phyloP scores from a whole-genome alignment of 2,888 invertebrate genomes.

The Trypoxylon attenuatum region DNA sequence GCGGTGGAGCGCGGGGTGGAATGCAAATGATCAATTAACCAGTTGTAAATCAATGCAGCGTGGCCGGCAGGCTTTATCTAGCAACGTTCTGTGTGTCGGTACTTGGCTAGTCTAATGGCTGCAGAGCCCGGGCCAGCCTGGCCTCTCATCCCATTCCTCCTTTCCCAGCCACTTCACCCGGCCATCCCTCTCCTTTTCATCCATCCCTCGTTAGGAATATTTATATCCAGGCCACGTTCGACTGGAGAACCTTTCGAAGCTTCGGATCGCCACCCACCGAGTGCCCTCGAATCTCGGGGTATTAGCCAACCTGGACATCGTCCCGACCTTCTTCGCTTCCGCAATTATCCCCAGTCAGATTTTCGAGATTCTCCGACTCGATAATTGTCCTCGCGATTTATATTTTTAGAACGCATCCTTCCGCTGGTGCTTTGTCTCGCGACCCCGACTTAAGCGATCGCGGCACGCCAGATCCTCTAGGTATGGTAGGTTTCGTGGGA shows the following conservation, averaged over 20 bases:
- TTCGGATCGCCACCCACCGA: constrained; percentile 35
- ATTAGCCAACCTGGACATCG: constrained; percentile 33
- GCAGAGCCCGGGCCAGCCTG: constrained; percentile 31
- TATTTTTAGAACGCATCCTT: not conserved
- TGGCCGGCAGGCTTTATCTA: constrained; percentile 53
- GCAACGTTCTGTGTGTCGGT: constrained; percentile 20
- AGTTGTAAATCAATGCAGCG: constrained; percentile 66
- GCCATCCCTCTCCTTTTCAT: constrained; percentile 36
- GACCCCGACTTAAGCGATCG: no score
- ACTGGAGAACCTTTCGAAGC: constrained; percentile 50
- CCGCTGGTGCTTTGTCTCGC: no score
- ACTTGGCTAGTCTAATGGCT: constrained; percentile 33
- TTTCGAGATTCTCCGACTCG: not conserved
- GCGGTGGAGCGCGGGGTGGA: constrained; percentile 37
- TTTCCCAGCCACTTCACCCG: constrained; percentile 28
- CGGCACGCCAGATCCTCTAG: no score
- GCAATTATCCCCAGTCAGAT: constrained; percentile 18
- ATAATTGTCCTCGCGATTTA: constrained; percentile 16
- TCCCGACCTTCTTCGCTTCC: constrained; percentile 1
- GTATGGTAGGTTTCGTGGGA: no score
- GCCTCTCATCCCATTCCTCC: constrained; percentile 41
- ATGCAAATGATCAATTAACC: constrained; percentile 73
- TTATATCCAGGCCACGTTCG: constrained; percentile 70
- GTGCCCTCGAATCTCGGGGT: constrained; percentile 19
- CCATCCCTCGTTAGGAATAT: constrained; percentile 60